A percentile compares a stretch with the other conserved stretches of the same genome.
Conservation (phyloP, 2,888 invertebrate species). For the Cryptocheilus praepositus region DNA sequence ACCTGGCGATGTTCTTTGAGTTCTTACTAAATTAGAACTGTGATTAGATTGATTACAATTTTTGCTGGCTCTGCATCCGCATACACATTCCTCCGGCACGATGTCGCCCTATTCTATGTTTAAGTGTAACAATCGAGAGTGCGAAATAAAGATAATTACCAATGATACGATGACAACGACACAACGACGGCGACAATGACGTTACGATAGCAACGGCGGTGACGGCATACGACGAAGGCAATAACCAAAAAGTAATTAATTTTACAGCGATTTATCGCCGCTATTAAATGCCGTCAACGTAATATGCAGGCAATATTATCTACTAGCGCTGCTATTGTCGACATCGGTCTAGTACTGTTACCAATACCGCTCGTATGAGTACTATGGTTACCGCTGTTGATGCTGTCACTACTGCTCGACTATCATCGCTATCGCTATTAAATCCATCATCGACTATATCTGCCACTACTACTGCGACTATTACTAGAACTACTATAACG, state of each 20-base stretch:
- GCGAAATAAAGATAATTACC: constrained; percentile 38
- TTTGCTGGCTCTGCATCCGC: constrained; percentile 43
- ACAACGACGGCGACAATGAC: constrained; percentile 28
- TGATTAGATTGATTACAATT: constrained; percentile 27
- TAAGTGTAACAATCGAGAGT: constrained; percentile 51
- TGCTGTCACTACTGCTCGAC: constrained; percentile 15
- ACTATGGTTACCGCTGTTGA: constrained; percentile 40
- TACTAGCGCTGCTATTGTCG: constrained; percentile 7
- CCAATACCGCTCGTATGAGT: neutral
- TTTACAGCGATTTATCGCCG: constrained; percentile 14
- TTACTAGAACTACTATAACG: constrained; percentile 13
- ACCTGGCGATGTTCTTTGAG: constrained; percentile 32
- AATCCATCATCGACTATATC: constrained; percentile 25
- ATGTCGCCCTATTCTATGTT: constrained; percentile 56
- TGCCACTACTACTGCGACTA: constrained; percentile 6
- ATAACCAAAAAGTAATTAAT: constrained; percentile 28
- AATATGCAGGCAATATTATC: neutral
- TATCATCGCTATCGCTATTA: constrained; percentile 43
- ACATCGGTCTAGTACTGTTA: constrained; percentile 17
- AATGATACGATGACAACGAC: constrained; percentile 28
- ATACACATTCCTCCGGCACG: constrained; percentile 65
- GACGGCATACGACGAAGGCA: constrained; percentile 36
- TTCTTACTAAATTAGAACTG: constrained; percentile 39
- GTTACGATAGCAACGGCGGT: constrained; percentile 36
- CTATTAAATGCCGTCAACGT: constrained; percentile 7